phyloP scores from a whole-genome alignment of 2,113 vertebrate species.

The Rhinichthys klamathensis region DNA sequence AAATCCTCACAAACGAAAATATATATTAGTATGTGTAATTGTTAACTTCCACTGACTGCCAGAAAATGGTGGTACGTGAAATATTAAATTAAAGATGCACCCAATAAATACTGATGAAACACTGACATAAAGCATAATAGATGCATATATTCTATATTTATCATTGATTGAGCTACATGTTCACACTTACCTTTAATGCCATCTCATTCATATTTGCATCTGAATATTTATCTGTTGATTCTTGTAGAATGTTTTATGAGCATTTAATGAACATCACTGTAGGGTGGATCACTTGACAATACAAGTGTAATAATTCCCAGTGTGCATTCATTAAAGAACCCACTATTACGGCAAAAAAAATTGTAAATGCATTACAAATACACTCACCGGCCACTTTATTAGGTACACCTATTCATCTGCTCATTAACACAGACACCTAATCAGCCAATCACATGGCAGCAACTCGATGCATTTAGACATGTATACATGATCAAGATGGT shows the following conservation, averaged over 20 bases:
- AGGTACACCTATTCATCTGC: no score
- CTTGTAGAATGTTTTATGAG: not conserved
- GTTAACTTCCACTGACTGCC: not conserved
- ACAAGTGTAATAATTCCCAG: not conserved
- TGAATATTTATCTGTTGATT: not conserved
- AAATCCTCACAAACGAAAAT: not conserved
- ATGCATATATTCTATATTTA: no score
- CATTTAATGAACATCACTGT: constrained; percentile 18
- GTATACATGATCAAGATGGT: no score
- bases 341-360: not conserved
- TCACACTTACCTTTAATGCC: constrained; percentile 19
- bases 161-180: not conserved
- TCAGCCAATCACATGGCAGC: no score
- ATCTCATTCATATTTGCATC: not conserved
- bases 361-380: not conserved
- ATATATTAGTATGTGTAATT: not conserved
- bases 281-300: constrained; percentile 1
- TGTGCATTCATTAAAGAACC: not conserved
- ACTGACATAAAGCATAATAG: not conserved
- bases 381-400: no score
- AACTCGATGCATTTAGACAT: no score
- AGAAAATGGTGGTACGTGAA: not conserved
- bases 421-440: no score
- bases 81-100: not conserved
- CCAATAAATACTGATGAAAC: not conserved